A percentile compares a stretch with the other conserved stretches of the same genome.
These are phyloP conservation scores for Xiphorhynchus erythropygius DNA, from an alignment of 2,797 vertebrate genomes.

Conservation along the genomic window DNA sequence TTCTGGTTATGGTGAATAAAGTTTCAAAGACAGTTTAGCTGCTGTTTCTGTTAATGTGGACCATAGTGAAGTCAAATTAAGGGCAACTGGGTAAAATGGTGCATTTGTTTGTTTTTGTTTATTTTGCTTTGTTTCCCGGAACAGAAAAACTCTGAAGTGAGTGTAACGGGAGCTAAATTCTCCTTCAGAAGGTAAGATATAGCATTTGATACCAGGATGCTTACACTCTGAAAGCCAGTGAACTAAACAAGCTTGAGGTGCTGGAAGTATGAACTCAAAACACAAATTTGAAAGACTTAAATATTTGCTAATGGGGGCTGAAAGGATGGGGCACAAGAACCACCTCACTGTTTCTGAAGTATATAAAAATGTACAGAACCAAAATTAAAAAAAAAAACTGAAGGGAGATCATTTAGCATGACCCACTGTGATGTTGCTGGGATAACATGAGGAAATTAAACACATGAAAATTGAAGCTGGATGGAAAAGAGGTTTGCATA, in stretches of 20 bases:
- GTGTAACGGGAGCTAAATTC: conserved; percentile 44
- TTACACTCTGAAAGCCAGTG: conserved; percentile 9
- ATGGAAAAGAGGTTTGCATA: neutral
- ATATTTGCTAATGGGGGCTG: neutral
- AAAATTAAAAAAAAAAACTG: neutral
- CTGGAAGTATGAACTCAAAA: neutral
- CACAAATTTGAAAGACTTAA: neutral
- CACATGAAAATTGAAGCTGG: neutral
- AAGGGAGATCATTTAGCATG: neutral
- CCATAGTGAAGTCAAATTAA: conserved; percentile 83
- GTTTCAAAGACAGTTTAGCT: conserved; percentile 85
- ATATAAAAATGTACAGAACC: neutral
- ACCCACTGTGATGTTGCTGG: neutral
- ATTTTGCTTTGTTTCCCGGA: conserved; percentile 71
- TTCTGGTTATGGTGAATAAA: conserved; percentile 81
- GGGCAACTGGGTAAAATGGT: conserved; percentile 76
- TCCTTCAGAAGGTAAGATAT: conserved; percentile 44
- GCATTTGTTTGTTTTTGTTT: conserved; percentile 67
- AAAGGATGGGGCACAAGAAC: neutral
- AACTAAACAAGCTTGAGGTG: conserved; percentile 4
- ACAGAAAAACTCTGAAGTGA: conserved; percentile 66
- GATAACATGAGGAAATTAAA: neutral
- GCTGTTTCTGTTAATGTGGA: conserved; percentile 82
- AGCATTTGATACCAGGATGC: conserved; percentile 15
- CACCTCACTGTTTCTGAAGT: neutral